Evolutionary conservation across 2,888 invertebrate genomes (phyloP).

Genomic region (Caenorhabditis imperialis): DNA sequence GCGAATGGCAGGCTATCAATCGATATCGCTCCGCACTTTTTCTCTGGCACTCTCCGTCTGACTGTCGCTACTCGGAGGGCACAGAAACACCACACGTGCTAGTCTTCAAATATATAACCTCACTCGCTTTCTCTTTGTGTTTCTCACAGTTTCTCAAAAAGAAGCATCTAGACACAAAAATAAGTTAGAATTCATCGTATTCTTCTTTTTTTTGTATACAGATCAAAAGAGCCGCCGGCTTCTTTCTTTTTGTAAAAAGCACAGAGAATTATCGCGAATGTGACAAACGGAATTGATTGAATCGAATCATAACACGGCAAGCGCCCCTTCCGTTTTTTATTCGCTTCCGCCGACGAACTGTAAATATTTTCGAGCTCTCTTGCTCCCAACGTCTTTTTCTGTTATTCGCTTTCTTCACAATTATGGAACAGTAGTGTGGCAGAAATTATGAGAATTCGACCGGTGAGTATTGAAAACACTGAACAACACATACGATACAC

Average conservation of each 20-base stretch:
- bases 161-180: conserved; percentile 13
- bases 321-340: conserved; percentile 2
- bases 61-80: no score
- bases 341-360: neutral
- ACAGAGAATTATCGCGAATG: conserved; percentile 23
- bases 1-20: neutral
- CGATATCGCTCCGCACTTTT: conserved; percentile 17
- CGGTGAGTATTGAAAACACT: conserved; percentile 10
- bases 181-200: conserved; percentile 1
- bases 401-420: neutral
- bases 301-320: conserved; percentile 1
- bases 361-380: neutral
- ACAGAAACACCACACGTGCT: no score
- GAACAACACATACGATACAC: no score
- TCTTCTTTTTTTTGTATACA: neutral
- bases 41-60: conserved; percentile 29
- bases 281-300: conserved; percentile 25
- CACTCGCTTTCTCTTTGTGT: no score
- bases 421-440: neutral
- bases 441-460: conserved; percentile 37
- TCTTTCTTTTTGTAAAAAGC: conserved; percentile 9
- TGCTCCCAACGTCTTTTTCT: conserved; percentile 4
- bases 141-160: neutral
- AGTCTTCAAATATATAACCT: no score
- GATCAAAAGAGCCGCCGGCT: neutral